Evolutionary conservation across 2,113 vertebrate genomes (phyloP), one percentile per base, ranked within the genome.

Genomic region (Ciconia boyciana): DNA sequence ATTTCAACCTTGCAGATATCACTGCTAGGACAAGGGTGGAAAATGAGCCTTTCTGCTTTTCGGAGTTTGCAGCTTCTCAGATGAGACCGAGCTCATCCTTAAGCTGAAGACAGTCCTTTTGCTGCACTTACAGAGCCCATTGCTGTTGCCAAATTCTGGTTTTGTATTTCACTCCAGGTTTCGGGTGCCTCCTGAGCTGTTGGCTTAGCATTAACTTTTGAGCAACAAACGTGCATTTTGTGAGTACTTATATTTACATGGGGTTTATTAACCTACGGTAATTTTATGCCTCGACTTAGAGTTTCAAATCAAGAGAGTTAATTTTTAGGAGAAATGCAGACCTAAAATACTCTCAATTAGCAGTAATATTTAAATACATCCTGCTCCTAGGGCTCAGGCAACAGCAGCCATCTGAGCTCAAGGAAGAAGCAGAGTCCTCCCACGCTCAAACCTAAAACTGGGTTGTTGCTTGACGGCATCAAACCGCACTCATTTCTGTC

Each of bases 311-410:
- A 95, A 93, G 83, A 74, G 60, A 92, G 79, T 89, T 89, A 94
- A 93, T 95, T 96, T 95, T 90, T 93, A 92, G 79, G 54, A 94
- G 75, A 43, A 86, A 90, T 29, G 61, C 43, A 88, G 83, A 80
- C 32, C 69, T 90, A 90, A 92, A 97, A 95, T 95, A 92, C 80
- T 81, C 91, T 74, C 68, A 96, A 93, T 90, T 92, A 93, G 51
- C 83, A 93, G 88, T 80, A 96, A 81, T 95, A 96, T 94, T 96
- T 95, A 96, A 94, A 95, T 92, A 93, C 39, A 88, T 95, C 90
- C 90, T 96, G 94, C 92, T 96, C 79, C 76, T 95, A 91, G 78
- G 85, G 93, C 75, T 96, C 68, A 85, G 87, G 91, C 93, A 80
- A 49, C 51, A 62, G 89, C 95, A 89, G 64, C 71, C 76, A 88